These are phyloP conservation scores for Gavia stellata DNA, from an alignment of 2,113 vertebrate genomes.

Conservation along the genomic window DNA sequence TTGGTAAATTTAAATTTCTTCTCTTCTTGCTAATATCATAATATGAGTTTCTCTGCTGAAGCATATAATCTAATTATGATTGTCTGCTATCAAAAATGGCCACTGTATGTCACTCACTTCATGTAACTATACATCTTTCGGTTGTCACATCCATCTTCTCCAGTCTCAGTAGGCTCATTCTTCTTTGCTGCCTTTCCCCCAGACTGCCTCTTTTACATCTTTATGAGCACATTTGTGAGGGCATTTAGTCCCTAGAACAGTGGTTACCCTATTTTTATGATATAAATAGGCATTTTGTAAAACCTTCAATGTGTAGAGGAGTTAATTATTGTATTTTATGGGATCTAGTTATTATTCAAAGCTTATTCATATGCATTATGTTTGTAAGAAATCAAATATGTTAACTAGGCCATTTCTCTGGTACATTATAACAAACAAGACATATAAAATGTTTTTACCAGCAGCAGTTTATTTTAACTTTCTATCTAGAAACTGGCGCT, in stretches of 20 bases:
- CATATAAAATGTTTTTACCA: not conserved
- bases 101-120: not conserved
- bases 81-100: not conserved
- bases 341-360: not conserved
- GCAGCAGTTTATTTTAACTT: not conserved
- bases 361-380: not conserved
- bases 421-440: not conserved
- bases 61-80: not conserved
- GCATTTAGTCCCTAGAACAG: not conserved
- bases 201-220: not conserved
- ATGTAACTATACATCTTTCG: not conserved
- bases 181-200: not conserved
- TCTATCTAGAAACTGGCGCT: rapidly evolving
- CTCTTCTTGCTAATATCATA: not conserved
- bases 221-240: not conserved
- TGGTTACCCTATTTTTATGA: not conserved
- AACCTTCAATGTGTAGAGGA: not conserved
- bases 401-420: not conserved
- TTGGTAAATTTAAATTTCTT: not conserved
- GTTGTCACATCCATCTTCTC: not conserved
- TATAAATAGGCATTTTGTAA: not conserved
- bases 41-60: not conserved
- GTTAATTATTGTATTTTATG: not conserved
- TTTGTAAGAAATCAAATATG: not conserved
- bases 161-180: not conserved